Evolutionary conservation across 1,140 invertebrate genomes (phyloP).

Genomic region (Cotesia vestalis): DNA sequence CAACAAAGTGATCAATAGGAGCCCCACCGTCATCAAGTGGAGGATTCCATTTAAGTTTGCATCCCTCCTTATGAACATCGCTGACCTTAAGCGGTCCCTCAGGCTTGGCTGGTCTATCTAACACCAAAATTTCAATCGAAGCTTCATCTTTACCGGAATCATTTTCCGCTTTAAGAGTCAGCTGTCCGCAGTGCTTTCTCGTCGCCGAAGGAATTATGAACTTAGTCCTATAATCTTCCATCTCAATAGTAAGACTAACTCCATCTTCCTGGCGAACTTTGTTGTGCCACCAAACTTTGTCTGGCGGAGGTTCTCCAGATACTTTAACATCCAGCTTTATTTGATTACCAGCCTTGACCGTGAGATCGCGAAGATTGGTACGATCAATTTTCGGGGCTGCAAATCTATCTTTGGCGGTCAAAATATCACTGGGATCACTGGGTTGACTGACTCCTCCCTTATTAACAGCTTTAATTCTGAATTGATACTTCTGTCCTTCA

Average conservation of each 20-base stretch:
- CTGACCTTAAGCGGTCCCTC: slow-evolving; percentile 91
- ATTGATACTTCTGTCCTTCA: slow-evolving; percentile 96
- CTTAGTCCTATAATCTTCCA: slow-evolving; percentile 88
- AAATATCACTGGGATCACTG: slow-evolving; percentile 81
- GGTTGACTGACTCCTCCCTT: slow-evolving; percentile 94
- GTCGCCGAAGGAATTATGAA: slow-evolving; percentile 78
- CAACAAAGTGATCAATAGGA: slow-evolving; percentile 89
- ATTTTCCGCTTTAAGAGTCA: slow-evolving; percentile 90
- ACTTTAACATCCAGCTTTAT: slow-evolving; percentile 89
- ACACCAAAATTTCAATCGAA: slow-evolving; percentile 84
- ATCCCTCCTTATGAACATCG: slow-evolving; percentile 93
- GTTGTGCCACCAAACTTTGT: slow-evolving; percentile 85
- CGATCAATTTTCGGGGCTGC: slow-evolving; percentile 92
- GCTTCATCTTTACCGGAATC: slow-evolving; percentile 90
- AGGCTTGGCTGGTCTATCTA: slow-evolving; percentile 89
- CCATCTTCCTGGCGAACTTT: slow-evolving; percentile 72
- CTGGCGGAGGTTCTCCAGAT: slow-evolving; percentile 87
- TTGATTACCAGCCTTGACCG: slow-evolving; percentile 85
- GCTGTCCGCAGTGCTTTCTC: slow-evolving; percentile 84
- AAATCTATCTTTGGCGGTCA: slow-evolving; percentile 86
- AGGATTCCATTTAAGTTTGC: slow-evolving; percentile 92
- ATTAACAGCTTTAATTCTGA: slow-evolving; percentile 94
- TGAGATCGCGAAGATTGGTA: slow-evolving; percentile 85
- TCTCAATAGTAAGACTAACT: slow-evolving; percentile 81
- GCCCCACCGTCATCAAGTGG: slow-evolving; percentile 91